Base-by-base conservation (phyloP, 1,140 invertebrate species). In the Drosophila willistoni region DNA sequence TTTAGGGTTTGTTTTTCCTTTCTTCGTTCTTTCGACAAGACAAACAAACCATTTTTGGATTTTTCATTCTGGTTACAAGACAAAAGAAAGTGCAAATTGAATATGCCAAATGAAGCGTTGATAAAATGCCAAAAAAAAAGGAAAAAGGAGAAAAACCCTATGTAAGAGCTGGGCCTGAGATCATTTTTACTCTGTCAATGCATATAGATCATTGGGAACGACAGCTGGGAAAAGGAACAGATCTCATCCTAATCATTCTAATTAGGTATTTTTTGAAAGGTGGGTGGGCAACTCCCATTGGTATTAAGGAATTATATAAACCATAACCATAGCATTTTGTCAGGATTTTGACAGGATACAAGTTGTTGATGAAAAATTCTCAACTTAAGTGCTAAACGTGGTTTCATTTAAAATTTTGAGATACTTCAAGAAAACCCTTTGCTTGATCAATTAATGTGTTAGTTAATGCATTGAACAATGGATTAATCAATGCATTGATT, bases 1-100 rank as follows among this genome's bases (percentile, higher is more conserved):
- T 81, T 55, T 65, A 76, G 82, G 82, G 83, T 85, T 87, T 85
- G 79, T 86, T 86, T 86, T 86, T 83, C 66, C 79, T 79, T 83
- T 86, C 83, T 87, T 39, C 65, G 71, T 82, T 76, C 81, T 84
- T 87, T 89, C 77, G 69, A 36, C 64, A 77, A 77, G 67, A 66
- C 76, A 87, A 86, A 86, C 83, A 87, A 86, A 59, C 71, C 19
- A 55, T 83, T 80, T 84, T 81, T 83, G 68, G 71, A 44, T 64
- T 41, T 19, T 64, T 54, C 19, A 61, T 61, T 76, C 65, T 76
- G 19, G 54, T 41, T 39, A 57, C 72, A 70, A 72, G 63, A 75
- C 74, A 64, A 74, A 47, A 42, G 65, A 71, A 74, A 70, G 39
- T 73, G 39, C 47, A 57, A 67, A 71, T 64, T 75, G 60, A 55